A percentile compares a stretch with the other conserved stretches of the same genome.
phyloP scores from a whole-genome alignment of 2,888 invertebrate genomes.

The Apodemia duryi region DNA sequence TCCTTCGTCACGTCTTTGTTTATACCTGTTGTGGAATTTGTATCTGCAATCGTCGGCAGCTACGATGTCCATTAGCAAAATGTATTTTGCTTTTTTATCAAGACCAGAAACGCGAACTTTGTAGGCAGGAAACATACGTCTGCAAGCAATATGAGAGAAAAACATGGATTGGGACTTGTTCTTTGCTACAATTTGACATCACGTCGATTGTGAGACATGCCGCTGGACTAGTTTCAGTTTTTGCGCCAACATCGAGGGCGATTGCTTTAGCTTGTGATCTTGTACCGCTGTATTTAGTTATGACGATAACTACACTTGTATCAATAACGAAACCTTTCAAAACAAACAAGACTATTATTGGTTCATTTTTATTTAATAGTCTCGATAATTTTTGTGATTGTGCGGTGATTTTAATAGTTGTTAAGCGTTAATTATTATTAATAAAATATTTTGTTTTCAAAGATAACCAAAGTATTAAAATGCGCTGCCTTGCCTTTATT shows the following conservation, averaged over 20 bases:
- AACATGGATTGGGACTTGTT: conserved; percentile 73
- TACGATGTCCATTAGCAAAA: conserved; percentile 97
- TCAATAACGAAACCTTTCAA: background rate
- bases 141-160: conserved; percentile 83
- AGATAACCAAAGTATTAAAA: conserved; percentile 50
- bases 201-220: conserved; percentile 73
- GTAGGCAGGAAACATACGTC: conserved; percentile 99
- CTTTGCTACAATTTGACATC: conserved; percentile 74
- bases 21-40: conserved; percentile 95
- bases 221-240: conserved; percentile 65
- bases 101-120: conserved; percentile 97
- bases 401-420: conserved; percentile 41
- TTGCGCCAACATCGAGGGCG: conserved; percentile 52
- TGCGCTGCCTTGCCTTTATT: conserved; percentile 37
- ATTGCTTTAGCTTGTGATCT: conserved; percentile 73
- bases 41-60: conserved; percentile 97
- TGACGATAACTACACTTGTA: background rate
- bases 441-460: conserved; percentile 55
- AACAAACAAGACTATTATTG: conserved; percentile 30
- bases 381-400: no score
- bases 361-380: conserved; percentile 26
- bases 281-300: conserved; percentile 51
- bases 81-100: conserved; percentile 98
- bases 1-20: conserved; percentile 56
- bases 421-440: conserved; percentile 45